Evolutionary conservation across 2,797 vertebrate genomes (phyloP).

Genomic region (Ctenochaetus hawaiiensis): DNA sequence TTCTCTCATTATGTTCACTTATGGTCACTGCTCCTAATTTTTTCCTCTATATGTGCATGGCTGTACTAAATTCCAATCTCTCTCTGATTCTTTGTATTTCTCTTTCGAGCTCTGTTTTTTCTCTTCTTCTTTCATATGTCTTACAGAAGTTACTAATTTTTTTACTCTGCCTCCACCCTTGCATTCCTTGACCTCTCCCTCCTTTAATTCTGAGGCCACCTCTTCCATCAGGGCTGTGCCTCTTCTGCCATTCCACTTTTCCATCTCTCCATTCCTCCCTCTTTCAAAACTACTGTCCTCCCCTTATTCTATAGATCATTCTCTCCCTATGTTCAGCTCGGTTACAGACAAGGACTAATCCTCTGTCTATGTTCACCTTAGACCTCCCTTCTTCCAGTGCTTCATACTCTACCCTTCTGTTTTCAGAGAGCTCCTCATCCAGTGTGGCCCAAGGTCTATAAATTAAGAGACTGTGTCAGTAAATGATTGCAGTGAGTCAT

Average conservation of each 20-base stretch:
- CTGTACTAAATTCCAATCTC: slow-evolving; percentile 36
- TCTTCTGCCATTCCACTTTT: slow-evolving; percentile 60
- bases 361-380: slow-evolving; percentile 57
- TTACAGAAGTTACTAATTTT: slow-evolving; percentile 46
- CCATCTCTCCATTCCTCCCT: slow-evolving; percentile 36
- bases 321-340: slow-evolving; percentile 47
- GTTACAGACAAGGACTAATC: slow-evolving; percentile 63
- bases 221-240: slow-evolving; percentile 61
- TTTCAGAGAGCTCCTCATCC: slow-evolving; percentile 53
- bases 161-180: slow-evolving; percentile 50
- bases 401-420: slow-evolving; percentile 29
- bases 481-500: slow-evolving; percentile 64
- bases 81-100: slow-evolving; percentile 21
- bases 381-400: slow-evolving; percentile 36
- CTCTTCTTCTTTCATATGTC: slow-evolving; percentile 46
- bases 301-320: slow-evolving; percentile 72
- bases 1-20: slow-evolving; percentile 16
- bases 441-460: slow-evolving; percentile 66
- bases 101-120: slow-evolving; percentile 38
- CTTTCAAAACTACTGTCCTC: slow-evolving; percentile 49
- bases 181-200: slow-evolving; percentile 71
- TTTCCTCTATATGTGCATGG: neutral
- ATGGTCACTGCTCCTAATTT: neutral
- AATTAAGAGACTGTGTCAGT: slow-evolving; percentile 54
- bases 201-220: slow-evolving; percentile 54